Evolutionary conservation across 2,888 invertebrate species (phyloP).

Genomic region (Tinea semifulvella): DNA sequence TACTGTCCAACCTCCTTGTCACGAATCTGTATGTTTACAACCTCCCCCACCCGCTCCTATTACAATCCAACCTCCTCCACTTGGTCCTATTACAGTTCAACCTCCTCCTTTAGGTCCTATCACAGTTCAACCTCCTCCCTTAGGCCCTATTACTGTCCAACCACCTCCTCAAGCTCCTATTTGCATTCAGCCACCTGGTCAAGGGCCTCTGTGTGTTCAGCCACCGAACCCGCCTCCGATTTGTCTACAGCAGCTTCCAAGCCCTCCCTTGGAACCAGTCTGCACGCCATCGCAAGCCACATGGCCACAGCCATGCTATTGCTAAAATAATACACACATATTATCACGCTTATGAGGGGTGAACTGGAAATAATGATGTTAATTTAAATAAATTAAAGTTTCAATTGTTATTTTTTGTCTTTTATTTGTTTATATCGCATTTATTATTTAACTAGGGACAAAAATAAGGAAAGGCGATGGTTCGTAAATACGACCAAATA

Average conservation of each 20-base stretch:
- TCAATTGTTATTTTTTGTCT: neutral
- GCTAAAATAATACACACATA: neutral
- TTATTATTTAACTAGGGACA: no score
- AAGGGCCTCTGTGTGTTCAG: slow-evolving; percentile 43
- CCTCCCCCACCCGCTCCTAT: slow-evolving; percentile 30
- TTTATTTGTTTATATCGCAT: no score
- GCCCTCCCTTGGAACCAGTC: slow-evolving; percentile 20
- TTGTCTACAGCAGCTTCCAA: slow-evolving; percentile 42
- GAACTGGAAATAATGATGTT: neutral
- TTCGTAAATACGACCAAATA: no score
- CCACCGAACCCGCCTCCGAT: slow-evolving; percentile 34
- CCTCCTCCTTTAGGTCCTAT: slow-evolving; percentile 14
- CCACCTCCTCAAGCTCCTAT: slow-evolving; percentile 43
- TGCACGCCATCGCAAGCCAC: neutral
- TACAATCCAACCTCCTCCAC: slow-evolving; percentile 20
- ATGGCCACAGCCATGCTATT: slow-evolving; percentile 16
- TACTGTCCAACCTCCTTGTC: slow-evolving; percentile 44
- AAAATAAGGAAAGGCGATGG: no score
- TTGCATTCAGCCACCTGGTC: slow-evolving; percentile 41
- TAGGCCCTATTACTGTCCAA: slow-evolving; percentile 42
- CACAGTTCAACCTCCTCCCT: slow-evolving; percentile 44
- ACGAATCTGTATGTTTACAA: slow-evolving; percentile 41
- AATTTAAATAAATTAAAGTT: slow-evolving; percentile 1
- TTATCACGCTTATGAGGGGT: neutral
- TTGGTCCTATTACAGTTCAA: slow-evolving; percentile 29